Conservation (phyloP, 2,797 vertebrate species). For the Orientallactaga sibirica region DNA sequence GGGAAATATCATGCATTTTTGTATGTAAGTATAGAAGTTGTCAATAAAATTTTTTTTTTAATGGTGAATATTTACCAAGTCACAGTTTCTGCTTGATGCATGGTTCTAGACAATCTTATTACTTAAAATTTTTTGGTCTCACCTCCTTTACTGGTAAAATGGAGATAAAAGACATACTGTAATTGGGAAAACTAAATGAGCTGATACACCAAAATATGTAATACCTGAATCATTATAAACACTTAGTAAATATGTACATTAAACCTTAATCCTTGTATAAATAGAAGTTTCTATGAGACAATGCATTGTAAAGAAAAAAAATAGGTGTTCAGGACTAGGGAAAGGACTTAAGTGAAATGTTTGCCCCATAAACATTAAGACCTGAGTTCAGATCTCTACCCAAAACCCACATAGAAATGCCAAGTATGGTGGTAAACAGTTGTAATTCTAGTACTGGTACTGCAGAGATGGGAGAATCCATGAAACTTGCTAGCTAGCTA, state of each 20-base stretch:
- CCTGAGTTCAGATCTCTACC: too few species aligned
- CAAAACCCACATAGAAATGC: too few species aligned
- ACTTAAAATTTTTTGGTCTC: not conserved
- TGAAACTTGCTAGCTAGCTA: too few species aligned
- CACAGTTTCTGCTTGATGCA: not conserved
- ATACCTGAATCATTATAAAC: not conserved
- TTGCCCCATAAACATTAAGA: too few species aligned
- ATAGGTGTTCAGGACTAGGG: not conserved
- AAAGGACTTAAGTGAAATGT: too few species aligned
- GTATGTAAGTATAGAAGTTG: too few species aligned
- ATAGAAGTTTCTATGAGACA: not conserved
- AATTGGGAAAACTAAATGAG: not conserved
- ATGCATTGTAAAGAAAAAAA: not conserved
- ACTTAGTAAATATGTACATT: not conserved
- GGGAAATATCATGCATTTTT: too few species aligned
- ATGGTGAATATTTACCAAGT: not conserved
- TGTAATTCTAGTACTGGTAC: too few species aligned
- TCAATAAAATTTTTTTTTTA: too few species aligned
- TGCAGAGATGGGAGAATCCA: too few species aligned
- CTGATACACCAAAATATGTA: not conserved
- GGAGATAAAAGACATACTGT: not conserved
- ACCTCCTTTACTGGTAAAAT: conserved; percentile 5
- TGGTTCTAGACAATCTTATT: conserved; percentile 22
- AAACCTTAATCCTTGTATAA: not conserved
- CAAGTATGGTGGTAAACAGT: too few species aligned